These are phyloP conservation scores for Halisarca cf. caerulea DNA, from an alignment of 37 sponge, comb jelly and placozoan species.

Conservation along the genomic window DNA sequence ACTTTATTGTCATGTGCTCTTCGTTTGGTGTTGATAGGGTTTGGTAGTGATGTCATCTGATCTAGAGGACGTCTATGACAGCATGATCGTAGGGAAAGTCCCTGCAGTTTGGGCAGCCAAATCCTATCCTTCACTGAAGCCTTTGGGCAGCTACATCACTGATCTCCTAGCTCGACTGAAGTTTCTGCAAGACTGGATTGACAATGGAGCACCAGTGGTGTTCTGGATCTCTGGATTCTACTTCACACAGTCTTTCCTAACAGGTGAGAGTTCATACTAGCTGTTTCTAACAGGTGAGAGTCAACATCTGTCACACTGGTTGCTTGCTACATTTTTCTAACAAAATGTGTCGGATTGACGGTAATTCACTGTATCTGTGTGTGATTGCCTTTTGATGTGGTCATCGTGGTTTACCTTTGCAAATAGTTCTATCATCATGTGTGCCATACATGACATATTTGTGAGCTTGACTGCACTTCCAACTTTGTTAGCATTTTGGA, in stretches of 20 bases:
- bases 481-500: too few relatives aligned
- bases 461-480: too few relatives aligned
- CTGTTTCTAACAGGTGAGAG: too few relatives aligned
- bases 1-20: neutral
- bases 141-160: slow-evolving; percentile 93
- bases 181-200: slow-evolving; percentile 96
- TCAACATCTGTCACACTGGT: too few relatives aligned
- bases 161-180: slow-evolving; percentile 96
- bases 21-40: slow-evolving; percentile 77
- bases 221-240: slow-evolving; percentile 99
- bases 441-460: too few relatives aligned
- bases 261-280: slow-evolving; percentile 76
- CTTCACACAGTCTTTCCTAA: slow-evolving; percentile 99
- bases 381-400: neutral
- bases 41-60: slow-evolving; percentile 97
- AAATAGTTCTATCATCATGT: too few relatives aligned
- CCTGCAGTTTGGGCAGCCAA: slow-evolving; percentile 98
- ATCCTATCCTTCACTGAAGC: slow-evolving; percentile 99
- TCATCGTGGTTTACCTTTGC: neutral
- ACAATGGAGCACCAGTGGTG: slow-evolving; percentile 77
- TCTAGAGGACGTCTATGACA: slow-evolving; percentile 91
- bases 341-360: too few relatives aligned
- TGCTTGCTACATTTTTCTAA: too few relatives aligned
- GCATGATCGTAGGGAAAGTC: slow-evolving; percentile 96
- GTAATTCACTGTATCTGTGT: too few relatives aligned